Conservation (phyloP, 2,797 vertebrate species). For the Myotis daubentonii region DNA sequence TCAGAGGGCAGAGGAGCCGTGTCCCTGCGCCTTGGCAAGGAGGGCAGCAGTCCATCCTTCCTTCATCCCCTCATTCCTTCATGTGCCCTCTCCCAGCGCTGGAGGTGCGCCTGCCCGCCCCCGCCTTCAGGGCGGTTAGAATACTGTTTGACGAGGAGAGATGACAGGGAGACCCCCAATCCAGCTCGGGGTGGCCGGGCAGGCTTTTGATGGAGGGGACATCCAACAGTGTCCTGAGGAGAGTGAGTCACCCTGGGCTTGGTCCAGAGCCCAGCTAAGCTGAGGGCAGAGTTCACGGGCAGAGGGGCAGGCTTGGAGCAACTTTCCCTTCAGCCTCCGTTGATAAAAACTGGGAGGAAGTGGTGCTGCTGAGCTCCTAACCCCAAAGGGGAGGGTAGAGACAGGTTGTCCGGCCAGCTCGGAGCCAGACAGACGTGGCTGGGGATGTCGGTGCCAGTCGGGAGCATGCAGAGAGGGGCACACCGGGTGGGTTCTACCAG, state of each 20-base stretch:
- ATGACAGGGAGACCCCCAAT: background rate
- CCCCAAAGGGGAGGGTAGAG: background rate
- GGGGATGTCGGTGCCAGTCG: background rate
- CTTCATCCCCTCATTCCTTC: slow-evolving; percentile 51
- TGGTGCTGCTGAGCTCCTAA: background rate
- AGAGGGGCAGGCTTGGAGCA: background rate
- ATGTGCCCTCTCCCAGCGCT: background rate
- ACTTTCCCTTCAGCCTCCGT: background rate
- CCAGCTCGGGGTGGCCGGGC: background rate
- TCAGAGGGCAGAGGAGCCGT: background rate
- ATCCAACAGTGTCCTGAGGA: background rate
- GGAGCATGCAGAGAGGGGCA: slow-evolving; percentile 23
- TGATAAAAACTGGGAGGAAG: background rate
- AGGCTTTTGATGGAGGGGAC: background rate
- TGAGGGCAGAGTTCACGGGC: background rate
- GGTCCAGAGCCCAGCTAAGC: background rate
- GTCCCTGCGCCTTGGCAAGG: background rate
- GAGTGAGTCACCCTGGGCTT: background rate
- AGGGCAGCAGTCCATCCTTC: slow-evolving; percentile 41
- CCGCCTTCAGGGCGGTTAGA: background rate
- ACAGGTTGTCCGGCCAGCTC: background rate
- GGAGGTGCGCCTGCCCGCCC: background rate
- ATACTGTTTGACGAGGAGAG: background rate
- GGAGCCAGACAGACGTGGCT: background rate
- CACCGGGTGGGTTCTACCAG: background rate